Evolutionary conservation across 2,113 vertebrate genomes (phyloP).

Genomic region (Lagenorhynchus albirostris): DNA sequence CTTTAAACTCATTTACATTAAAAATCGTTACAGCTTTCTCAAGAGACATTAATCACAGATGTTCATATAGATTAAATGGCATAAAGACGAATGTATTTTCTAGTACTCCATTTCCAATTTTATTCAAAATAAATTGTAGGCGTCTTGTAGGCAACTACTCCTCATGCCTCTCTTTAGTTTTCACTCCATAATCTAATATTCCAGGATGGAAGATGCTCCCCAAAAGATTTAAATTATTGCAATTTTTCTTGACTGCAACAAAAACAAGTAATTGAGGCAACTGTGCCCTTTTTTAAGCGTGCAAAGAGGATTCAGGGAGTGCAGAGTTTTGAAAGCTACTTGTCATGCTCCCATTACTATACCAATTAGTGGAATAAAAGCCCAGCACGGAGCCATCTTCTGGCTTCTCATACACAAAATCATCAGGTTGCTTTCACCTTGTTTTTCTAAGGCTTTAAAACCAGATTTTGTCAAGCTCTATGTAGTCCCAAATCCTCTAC

Average conservation of each 20-base stretch:
- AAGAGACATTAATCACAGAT: background rate
- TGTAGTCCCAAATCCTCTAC: background rate
- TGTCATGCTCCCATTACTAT: background rate
- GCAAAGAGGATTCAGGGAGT: background rate
- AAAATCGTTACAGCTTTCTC: background rate
- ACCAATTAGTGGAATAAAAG: background rate
- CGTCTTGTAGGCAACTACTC: background rate
- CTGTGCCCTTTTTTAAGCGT: background rate
- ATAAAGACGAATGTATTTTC: background rate
- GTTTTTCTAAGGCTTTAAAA: slow-evolving; percentile 30
- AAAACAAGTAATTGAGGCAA: slow-evolving; percentile 28
- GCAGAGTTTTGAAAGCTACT: background rate
- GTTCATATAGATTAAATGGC: background rate
- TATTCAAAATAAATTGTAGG: background rate
- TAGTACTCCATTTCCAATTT: background rate
- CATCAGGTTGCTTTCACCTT: background rate
- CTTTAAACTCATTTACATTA: background rate
- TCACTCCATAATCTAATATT: background rate
- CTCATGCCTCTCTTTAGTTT: background rate
- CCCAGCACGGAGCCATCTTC: background rate
- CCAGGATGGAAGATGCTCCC: background rate
- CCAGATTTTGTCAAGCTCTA: background rate
- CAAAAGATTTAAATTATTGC: background rate
- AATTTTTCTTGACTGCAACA: background rate
- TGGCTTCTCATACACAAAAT: background rate